These are phyloP conservation scores for Enteromius viviparus DNA, from an alignment of 2,797 vertebrate species.

Conservation along the genomic window DNA sequence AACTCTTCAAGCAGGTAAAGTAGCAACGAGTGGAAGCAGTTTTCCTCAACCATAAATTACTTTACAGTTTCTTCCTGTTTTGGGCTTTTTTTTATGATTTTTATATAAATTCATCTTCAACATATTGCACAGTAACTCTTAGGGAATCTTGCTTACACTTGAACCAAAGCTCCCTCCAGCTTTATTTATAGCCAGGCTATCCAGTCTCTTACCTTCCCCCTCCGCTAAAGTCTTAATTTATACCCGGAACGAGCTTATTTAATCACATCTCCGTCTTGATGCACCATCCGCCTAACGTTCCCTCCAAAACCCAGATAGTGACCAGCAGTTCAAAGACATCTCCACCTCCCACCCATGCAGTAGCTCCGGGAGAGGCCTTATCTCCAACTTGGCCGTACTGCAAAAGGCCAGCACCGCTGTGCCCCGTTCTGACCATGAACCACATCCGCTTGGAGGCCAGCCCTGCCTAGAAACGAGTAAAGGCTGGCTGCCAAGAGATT, in stretches of 20 bases:
- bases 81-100: not conserved
- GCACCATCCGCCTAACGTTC: conserved; percentile 74
- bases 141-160: conserved; percentile 1
- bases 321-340: conserved; percentile 78
- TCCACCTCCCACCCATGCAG: conserved; percentile 48
- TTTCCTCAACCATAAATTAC: conserved; percentile 23
- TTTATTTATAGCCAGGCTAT: conserved; percentile 38
- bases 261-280: conserved; percentile 75
- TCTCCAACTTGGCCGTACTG: conserved; percentile 77
- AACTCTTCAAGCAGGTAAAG: conserved; percentile 97
- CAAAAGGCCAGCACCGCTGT: conserved; percentile 73
- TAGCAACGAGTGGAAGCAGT: not conserved
- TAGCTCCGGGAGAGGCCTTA: conserved; percentile 75
- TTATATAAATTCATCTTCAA: not conserved
- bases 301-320: conserved; percentile 73
- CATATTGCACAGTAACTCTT: conserved; percentile 18
- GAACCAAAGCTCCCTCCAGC: not conserved
- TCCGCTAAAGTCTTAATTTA: conserved; percentile 26
- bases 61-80: not conserved
- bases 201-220: not conserved
- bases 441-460: conserved; percentile 63
- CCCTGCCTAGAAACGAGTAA: conserved; percentile 42
- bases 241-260: conserved; percentile 60
- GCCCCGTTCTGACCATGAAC: conserved; percentile 80
- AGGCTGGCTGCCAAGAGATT: conserved; percentile 59